phyloP scores from a whole-genome alignment of 2,113 vertebrate species.

The Ceyx margarethae region DNA sequence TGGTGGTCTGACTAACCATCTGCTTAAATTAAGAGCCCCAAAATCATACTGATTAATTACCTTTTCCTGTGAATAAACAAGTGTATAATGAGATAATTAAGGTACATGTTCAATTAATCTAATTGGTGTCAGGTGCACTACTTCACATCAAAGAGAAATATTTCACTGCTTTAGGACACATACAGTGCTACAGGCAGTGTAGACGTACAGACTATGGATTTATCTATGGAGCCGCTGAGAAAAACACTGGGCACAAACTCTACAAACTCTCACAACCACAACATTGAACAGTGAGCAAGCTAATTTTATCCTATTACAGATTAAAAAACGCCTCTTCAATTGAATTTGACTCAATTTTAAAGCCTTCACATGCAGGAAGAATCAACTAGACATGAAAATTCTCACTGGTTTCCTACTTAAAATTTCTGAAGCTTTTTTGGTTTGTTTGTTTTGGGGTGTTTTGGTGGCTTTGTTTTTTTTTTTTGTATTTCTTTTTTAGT shows the following conservation, averaged over 20 bases:
- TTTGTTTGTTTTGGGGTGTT: too few species aligned
- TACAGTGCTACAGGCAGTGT: fast-evolving
- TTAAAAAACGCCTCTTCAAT: not conserved
- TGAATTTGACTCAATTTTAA: not conserved
- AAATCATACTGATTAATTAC: constrained; percentile 31
- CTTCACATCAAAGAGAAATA: not conserved
- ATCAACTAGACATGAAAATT: not conserved
- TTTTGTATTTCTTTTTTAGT: not conserved
- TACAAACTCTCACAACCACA: not conserved
- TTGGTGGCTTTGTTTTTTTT: too few species aligned
- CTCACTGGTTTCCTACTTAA: not conserved
- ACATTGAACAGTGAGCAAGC: not conserved
- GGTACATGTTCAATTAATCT: constrained; percentile 12
- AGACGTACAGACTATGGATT: not conserved
- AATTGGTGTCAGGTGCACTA: not conserved
- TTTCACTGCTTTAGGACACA: not conserved
- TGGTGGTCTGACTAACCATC: not conserved
- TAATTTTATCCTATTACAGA: not conserved
- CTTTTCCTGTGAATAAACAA: constrained; percentile 48
- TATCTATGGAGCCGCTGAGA: not conserved
- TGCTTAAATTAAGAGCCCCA: constrained; percentile 37
- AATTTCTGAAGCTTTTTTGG: not conserved
- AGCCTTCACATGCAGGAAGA: not conserved
- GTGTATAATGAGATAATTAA: constrained; percentile 46
- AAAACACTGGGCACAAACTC: not conserved